Evolutionary conservation across 1,140 invertebrate species (phyloP).

Genomic region (Polypedilum vanderplanki): DNA sequence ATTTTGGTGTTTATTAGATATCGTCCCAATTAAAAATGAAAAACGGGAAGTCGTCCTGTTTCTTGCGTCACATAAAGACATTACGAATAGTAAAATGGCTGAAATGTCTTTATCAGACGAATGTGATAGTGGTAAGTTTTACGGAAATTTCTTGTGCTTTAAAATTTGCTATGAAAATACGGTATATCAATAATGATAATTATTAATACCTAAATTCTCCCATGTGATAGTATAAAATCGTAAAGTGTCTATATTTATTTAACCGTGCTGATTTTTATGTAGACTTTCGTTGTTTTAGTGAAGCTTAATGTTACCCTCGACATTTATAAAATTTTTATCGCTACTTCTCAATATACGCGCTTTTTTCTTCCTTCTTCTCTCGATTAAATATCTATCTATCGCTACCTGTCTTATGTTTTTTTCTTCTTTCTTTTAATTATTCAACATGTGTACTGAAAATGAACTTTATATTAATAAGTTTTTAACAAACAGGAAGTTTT

Average conservation of each 20-base stretch:
- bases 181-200: not conserved
- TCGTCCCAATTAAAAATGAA: slow-evolving; percentile 97
- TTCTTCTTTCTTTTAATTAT: no score
- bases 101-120: slow-evolving; percentile 70
- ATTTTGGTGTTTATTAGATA: slow-evolving; percentile 95
- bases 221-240: not conserved
- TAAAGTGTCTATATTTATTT: not conserved
- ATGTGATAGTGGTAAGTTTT: slow-evolving; percentile 68
- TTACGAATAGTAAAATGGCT: slow-evolving; percentile 82
- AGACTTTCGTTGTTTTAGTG: slow-evolving; percentile 5
- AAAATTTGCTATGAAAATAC: not conserved
- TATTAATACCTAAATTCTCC: not conserved
- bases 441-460: no score
- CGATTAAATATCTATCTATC: no score
- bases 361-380: not conserved
- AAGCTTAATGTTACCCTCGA: not conserved
- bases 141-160: not conserved
- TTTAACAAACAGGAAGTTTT: no score
- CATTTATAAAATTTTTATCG: not conserved
- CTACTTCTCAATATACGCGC: not conserved
- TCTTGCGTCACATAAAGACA: slow-evolving; percentile 93
- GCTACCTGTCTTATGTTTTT: no score
- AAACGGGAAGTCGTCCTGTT: slow-evolving; percentile 94
- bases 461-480: no score
- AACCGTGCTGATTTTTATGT: not conserved